Base-by-base conservation (phyloP, 2,797 vertebrate genomes). In the Moxostoma hubbsi region DNA sequence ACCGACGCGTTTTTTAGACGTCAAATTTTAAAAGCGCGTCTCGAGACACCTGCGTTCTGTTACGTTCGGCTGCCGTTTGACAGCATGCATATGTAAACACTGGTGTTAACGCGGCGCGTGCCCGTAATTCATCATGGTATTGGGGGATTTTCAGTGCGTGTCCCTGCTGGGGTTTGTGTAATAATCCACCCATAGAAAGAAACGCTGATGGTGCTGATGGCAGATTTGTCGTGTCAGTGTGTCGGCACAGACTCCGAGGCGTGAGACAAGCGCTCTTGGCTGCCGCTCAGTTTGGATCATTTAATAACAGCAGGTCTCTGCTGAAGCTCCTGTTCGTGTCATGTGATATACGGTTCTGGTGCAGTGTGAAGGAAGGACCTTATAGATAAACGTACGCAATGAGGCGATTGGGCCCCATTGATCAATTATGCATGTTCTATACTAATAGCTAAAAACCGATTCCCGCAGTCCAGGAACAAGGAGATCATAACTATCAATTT, bases 121-220 rank as follows among this genome's bases (percentile, higher is more conserved):
- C 53, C 59, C 68, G 57, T 73, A 72, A 70, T 53, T 66, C 36
- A 36, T 36, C 36, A 36, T 36, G 4, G 3, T 36, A 36, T 36
- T 18, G 16, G 55, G 9, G 46, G 68, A 9, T 76, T 79, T 71
- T 63, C 70, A 36, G 24, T 62, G 43, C 43, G 53, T 74, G 73
- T 82, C 75, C 6, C 47, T 50, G 63, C 15, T 47, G 64, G 74
- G 64, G 57, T 73, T 55, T 69, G 57, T 47, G 70, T 73, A 67
- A 68, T 81, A 84, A 75, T 75, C 83, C 77, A 58, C n/a, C 62
- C 58, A 50, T 54, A 79, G 59, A 73, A 4, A 72, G 80, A 78
- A 83, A 82, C 74, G 82, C 81, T 85, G 79, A 85, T 85, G 81
- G 49, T 81, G 81, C 77, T 66, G 59, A 59, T 55, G 57, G 24